Evolutionary conservation across 2,888 invertebrate genomes (phyloP).

Genomic region (Flexamia atlantica): DNA sequence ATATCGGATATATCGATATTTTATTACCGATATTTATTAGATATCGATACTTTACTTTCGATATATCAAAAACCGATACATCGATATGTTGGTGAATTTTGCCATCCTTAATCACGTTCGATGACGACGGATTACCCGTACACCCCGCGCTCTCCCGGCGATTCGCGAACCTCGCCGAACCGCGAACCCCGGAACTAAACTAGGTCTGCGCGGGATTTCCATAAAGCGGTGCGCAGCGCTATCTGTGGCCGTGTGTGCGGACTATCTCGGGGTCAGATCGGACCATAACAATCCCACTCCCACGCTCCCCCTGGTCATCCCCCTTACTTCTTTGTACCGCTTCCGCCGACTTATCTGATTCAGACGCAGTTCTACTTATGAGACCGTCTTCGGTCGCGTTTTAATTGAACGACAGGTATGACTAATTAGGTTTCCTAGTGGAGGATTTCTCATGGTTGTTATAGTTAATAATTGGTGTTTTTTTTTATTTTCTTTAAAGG

Average conservation of each 20-base stretch:
- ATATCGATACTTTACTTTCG: no score
- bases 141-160: not conserved
- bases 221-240: slow-evolving; percentile 41
- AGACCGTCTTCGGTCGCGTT: slow-evolving; percentile 31
- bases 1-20: no score
- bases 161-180: slow-evolving; percentile 41
- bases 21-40: no score
- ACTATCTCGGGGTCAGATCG: slow-evolving; percentile 55
- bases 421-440: slow-evolving; percentile 29
- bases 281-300: slow-evolving; percentile 42
- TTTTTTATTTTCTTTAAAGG: no score
- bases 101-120: not conserved
- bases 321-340: slow-evolving; percentile 54
- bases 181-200: slow-evolving; percentile 42
- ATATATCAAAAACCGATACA: no score
- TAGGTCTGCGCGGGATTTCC: slow-evolving; percentile 53
- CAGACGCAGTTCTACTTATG: slow-evolving; percentile 52
- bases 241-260: slow-evolving; percentile 43
- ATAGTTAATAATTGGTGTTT: no score
- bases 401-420: slow-evolving; percentile 47
- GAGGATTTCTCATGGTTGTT: slow-evolving; percentile 40
- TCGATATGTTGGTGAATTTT: no score
- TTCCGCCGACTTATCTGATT: slow-evolving; percentile 57
- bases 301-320: slow-evolving; percentile 55
- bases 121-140: slow-evolving; percentile 21